These are phyloP conservation scores for Drosophila athabasca DNA, from an alignment of 1,140 invertebrate genomes.

Conservation along the genomic window DNA sequence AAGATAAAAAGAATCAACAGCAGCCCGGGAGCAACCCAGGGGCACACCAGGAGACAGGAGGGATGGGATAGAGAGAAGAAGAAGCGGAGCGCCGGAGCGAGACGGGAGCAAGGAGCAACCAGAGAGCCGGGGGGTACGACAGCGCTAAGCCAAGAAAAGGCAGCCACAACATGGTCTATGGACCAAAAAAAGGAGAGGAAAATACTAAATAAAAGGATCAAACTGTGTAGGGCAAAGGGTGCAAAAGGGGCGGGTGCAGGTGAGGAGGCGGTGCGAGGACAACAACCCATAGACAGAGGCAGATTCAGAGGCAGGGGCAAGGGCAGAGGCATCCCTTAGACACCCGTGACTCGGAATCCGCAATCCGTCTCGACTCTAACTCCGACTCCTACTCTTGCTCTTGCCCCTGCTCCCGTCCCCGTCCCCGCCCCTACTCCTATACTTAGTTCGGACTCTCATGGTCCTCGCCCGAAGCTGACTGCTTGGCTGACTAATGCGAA, in stretches of 20 bases:
- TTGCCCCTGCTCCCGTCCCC: too few relatives aligned
- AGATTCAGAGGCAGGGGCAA: not conserved
- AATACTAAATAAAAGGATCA: conserved; percentile 68
- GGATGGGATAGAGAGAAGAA: too few relatives aligned
- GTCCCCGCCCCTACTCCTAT: too few relatives aligned
- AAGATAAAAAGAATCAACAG: conserved; percentile 68
- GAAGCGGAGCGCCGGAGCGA: too few relatives aligned
- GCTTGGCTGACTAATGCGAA: conserved; percentile 81
- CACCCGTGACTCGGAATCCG: conserved; percentile 23
- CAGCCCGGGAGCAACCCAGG: conserved; percentile 17
- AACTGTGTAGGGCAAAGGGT: conserved; percentile 50
- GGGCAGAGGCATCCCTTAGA: conserved; percentile 5
- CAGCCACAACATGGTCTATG: conserved; percentile 63
- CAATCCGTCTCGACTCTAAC: conserved; percentile 24
- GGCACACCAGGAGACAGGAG: not conserved
- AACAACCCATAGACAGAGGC: conserved; percentile 34
- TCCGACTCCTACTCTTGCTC: conserved; percentile 15
- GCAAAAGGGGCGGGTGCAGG: conserved; percentile 12
- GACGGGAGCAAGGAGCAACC: conserved; percentile 39
- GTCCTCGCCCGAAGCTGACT: conserved; percentile 52
- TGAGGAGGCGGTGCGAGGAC: not conserved
- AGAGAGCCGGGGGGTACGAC: conserved; percentile 31
- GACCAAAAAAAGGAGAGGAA: conserved; percentile 29
- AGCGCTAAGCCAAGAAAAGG: conserved; percentile 73
- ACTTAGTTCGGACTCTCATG: conserved; percentile 5